phyloP scores from a whole-genome alignment of 2,113 vertebrate genomes.

The Bufo bufo region DNA sequence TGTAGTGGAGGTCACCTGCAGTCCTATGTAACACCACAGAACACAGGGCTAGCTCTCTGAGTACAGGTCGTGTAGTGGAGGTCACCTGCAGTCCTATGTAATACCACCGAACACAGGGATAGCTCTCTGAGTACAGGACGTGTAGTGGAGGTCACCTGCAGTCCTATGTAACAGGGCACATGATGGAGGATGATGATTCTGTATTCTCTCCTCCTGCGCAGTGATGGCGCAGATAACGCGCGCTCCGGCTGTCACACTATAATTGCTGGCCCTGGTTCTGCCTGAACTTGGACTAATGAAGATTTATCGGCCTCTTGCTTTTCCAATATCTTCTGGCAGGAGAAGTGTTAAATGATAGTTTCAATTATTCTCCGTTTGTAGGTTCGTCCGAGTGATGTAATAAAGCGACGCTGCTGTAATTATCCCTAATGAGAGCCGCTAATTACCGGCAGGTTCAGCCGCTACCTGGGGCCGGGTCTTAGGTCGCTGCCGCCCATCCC shows the following conservation, averaged over 20 bases:
- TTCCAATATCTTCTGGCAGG: slow-evolving; percentile 36
- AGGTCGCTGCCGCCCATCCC: slow-evolving; percentile 24
- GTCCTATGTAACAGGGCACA: neutral
- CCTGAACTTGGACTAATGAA: slow-evolving; percentile 12
- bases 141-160: too few species aligned
- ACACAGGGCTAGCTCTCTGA: too few species aligned
- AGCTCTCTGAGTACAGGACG: too few species aligned
- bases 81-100: too few species aligned
- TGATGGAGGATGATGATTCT: neutral
- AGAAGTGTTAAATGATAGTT: slow-evolving; percentile 44
- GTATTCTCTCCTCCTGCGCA: neutral
- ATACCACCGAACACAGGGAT: too few species aligned
- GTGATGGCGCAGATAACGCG: neutral
- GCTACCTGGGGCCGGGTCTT: slow-evolving; percentile 12
- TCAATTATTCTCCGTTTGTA: slow-evolving; percentile 29
- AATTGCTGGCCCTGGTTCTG: neutral
- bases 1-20: too few species aligned
- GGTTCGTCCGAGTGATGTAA: neutral
- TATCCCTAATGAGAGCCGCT: slow-evolving; percentile 43
- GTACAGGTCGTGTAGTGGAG: too few species aligned
- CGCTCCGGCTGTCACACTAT: neutral
- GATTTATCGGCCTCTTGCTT: slow-evolving; percentile 35
- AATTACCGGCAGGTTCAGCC: slow-evolving; percentile 37
- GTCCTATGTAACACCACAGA: too few species aligned
- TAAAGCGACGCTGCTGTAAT: slow-evolving; percentile 18